Base-by-base conservation (phyloP, 2,113 vertebrate species). In the Alosa alosa region DNA sequence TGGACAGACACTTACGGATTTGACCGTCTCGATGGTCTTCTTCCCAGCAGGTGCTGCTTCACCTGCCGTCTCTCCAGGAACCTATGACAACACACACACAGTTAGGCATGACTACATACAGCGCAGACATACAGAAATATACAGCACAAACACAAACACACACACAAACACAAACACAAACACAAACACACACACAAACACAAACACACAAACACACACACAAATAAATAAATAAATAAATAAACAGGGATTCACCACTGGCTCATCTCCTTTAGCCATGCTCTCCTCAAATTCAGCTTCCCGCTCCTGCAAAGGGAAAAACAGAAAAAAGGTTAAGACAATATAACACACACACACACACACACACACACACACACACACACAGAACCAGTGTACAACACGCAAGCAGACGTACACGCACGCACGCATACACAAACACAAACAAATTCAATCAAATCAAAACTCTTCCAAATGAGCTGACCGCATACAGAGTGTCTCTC, bases 221-320 rank as follows among this genome's bases (percentile, higher is more conserved):
- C n/a, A n/a, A n/a, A n/a, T n/a, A n/a, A n/a, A n/a, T n/a, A n/a
- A n/a, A n/a, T n/a, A n/a, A 0, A 81, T 60, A 3, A 18, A 36
- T 0, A 81, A n/a, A 84, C 47, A 84, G 1, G 25, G 11, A 46
- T 97, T 96, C 91, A 99, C 98, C 95, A 98, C 96, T 45, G 98
- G 97, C 36, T 94, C 95, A 0, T 96, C 96, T 87, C 96, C 98
- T 90, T 97, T 98, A 4, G 95, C 95, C 93, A 99, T 86, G 31
- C 95, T 97, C 87, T 99, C 97, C 89, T 99, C 98, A 84, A 97
- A 99, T 86, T 99, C 98, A 13, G 96, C 96, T 90, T 99, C 98
- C 85, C 96, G 94, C 94, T 97, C 95, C 98, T 99, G 90, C 55
- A 85, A 86, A 81, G 44, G 84, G 25, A 1, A 75, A 84, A 75